phyloP scores from a whole-genome alignment of 2,797 vertebrate species.

The Scomberomorus guttatus region DNA sequence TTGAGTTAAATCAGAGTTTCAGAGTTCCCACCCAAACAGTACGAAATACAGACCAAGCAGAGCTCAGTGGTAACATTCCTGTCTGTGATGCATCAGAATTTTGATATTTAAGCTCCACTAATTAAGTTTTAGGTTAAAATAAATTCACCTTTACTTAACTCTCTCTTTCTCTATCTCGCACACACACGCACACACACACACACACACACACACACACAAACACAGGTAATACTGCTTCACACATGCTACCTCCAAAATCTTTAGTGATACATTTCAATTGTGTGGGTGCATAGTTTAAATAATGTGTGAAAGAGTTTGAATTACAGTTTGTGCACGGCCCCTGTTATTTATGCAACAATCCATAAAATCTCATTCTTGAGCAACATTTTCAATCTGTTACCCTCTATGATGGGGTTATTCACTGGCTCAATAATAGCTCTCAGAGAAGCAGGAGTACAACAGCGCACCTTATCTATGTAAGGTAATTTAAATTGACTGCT shows the following conservation, averaged over 20 bases:
- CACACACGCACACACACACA: background rate
- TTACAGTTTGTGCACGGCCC: background rate
- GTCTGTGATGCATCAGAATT: background rate
- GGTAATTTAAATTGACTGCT: slow-evolving; percentile 19
- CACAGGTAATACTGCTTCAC: background rate
- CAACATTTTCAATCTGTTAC: slow-evolving; percentile 11
- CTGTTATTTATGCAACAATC: slow-evolving; percentile 13
- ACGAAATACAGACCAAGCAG: no score
- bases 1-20: no score
- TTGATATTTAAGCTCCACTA: background rate
- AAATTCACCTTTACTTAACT: background rate
- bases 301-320: background rate
- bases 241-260: no score
- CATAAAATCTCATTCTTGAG: background rate
- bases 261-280: background rate
- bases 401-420: slow-evolving; percentile 20
- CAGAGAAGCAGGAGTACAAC: background rate
- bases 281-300: background rate
- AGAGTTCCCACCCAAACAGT: no score
- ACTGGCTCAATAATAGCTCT: background rate
- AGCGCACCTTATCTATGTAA: background rate
- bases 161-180: background rate
- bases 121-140: background rate
- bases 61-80: background rate
- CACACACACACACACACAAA: background rate